Conservation (phyloP, 2,888 invertebrate species). For the Drosophila bunnanda region DNA sequence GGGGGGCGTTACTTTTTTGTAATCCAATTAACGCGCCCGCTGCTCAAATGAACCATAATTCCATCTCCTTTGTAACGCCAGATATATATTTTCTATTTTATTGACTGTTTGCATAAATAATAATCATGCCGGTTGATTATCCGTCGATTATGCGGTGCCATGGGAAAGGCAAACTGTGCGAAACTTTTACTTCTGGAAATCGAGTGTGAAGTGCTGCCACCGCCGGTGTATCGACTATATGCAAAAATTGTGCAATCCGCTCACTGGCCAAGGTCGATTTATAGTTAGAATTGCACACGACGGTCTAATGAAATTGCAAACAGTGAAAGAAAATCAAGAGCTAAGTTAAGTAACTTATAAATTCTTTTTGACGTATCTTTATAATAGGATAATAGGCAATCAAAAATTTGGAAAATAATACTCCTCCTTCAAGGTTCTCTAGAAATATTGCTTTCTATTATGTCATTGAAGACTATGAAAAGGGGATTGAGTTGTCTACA, state of each 20-base stretch:
- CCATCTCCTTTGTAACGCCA: conserved; percentile 27
- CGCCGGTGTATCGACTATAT: conserved; percentile 14
- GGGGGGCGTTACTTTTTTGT: conserved; percentile 69
- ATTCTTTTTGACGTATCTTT: not conserved
- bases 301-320: conserved; percentile 18
- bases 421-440: not conserved
- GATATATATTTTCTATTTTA: conserved; percentile 42
- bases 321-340: not conserved
- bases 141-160: conserved; percentile 12
- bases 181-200: conserved; percentile 57
- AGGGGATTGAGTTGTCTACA: not conserved
- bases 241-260: conserved; percentile 32
- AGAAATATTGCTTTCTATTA: not conserved
- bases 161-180: conserved; percentile 46
- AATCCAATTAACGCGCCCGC: conserved; percentile 76
- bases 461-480: no score
- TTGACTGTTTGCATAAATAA: conserved; percentile 58
- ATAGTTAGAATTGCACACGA: conserved; percentile 47
- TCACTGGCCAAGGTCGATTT: conserved; percentile 53
- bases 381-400: no score
- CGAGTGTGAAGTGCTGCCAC: conserved; percentile 49
- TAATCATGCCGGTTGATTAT: conserved; percentile 28
- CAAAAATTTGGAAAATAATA: not conserved
- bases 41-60: conserved; percentile 70
- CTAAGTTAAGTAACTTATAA: not conserved